Conservation (phyloP, 2,113 vertebrate genomes). For the Menidia beryllina region DNA sequence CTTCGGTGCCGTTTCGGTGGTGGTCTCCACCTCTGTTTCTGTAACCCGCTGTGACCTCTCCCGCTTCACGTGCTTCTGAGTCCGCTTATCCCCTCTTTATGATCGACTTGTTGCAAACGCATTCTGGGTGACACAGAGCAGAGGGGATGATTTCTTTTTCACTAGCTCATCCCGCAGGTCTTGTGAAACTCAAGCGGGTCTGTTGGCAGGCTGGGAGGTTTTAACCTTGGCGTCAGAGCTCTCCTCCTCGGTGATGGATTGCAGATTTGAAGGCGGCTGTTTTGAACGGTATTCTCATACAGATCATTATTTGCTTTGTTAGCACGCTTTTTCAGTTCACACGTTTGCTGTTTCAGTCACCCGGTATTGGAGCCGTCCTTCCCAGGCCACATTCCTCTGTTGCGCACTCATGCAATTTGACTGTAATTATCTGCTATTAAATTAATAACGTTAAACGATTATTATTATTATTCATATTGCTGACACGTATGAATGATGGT, state of each 20-base stretch:
- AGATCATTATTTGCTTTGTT: slow-evolving; percentile 14
- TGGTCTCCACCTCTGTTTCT: slow-evolving; percentile 28
- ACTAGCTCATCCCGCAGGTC: slow-evolving; percentile 64
- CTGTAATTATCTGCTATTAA: slow-evolving; percentile 8
- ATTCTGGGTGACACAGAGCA: slow-evolving; percentile 49
- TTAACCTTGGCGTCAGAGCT: slow-evolving; percentile 65
- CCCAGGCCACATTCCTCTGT: slow-evolving; percentile 9
- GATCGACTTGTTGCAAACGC: slow-evolving; percentile 67
- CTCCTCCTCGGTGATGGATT: slow-evolving; percentile 43
- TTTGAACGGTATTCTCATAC: slow-evolving; percentile 12
- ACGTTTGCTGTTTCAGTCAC: slow-evolving; percentile 1
- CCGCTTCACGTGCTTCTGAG: slow-evolving; percentile 28
- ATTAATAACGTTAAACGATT: slow-evolving; percentile 7
- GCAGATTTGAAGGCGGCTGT: slow-evolving; percentile 38
- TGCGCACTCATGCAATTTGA: slow-evolving; percentile 21
- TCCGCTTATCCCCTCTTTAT: slow-evolving; percentile 44
- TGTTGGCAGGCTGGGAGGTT: slow-evolving; percentile 52
- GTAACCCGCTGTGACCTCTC: slow-evolving; percentile 32
- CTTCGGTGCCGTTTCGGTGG: slow-evolving; percentile 12
- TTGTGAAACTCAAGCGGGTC: slow-evolving; percentile 71
- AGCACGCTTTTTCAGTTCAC: not conserved
- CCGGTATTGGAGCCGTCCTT: not conserved
- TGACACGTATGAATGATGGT: not conserved
- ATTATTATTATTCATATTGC: slow-evolving; percentile 4
- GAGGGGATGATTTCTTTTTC: slow-evolving; percentile 69